Conservation (phyloP, 2,113 vertebrate species). For the Zosterops lateralis region DNA sequence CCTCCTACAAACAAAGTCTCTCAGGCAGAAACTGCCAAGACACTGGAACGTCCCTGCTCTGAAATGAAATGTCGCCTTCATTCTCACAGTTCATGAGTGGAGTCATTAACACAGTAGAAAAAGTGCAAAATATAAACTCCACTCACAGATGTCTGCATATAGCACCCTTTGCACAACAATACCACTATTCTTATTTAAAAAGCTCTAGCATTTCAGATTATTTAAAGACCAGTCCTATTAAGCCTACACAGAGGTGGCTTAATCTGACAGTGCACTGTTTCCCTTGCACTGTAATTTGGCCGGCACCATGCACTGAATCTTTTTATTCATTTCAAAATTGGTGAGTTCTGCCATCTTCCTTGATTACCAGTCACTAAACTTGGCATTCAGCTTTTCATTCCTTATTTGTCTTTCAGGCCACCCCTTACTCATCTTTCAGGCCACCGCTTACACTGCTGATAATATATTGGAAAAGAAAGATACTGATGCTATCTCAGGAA, state of each 20-base stretch:
- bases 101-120: background rate
- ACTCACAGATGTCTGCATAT: background rate
- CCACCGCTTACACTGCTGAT: background rate
- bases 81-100: background rate
- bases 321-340: background rate
- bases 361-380: background rate
- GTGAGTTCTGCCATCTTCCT: background rate
- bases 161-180: background rate
- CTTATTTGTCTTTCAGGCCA: background rate
- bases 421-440: background rate
- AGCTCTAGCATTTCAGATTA: background rate
- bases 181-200: fast-evolving
- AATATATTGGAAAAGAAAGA: background rate
- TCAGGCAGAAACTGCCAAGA: background rate
- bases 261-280: background rate
- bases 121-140: background rate
- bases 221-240: background rate
- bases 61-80: background rate
- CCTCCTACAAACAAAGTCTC: background rate
- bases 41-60: background rate
- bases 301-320: background rate
- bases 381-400: background rate
- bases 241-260: background rate
- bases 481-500: background rate
- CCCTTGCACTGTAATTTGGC: background rate